Base-by-base conservation (phyloP, 2,888 invertebrate genomes). In the Salpingus planirostris region DNA sequence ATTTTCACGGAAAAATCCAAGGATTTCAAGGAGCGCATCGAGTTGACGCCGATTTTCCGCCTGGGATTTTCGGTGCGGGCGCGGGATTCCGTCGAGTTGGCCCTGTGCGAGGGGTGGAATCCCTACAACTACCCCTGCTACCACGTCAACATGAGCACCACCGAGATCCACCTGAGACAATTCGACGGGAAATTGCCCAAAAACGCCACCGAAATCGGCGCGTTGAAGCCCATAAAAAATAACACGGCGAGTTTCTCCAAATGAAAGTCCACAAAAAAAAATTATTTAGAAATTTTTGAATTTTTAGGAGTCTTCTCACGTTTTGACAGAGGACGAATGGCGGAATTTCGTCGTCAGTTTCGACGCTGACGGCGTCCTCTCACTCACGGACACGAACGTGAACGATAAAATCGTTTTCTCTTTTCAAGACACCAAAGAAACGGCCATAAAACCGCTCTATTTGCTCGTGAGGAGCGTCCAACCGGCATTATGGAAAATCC, bases 401-500 rank as follows among this genome's bases (percentile, higher is more conserved):
- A 50, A 57, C 33, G n/a, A n/a, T n/a, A 46, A 49, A 34, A 49
- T 43, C 3, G 33, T 57, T 8, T 45, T 61, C 15, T 47, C 52
- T 36, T 47, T 50, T 21, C 36, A 28, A 11, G 55, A 52, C 34
- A n/a, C n/a, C n/a, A n/a, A n/a, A n/a, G 34, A 40, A 4, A 42
- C 49, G 27, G 47, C 49, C 10, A 31, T 59, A 15, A 49, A 45
- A 13, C 55, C 57, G 1, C 42, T 46, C 13, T 60, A 55, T 43
- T 45, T 61, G 29, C 44, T 59, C 7, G 40, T 58, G 33, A 46
- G 54, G 27, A 62, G 59, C 32, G 31, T 39, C 15, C 36, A 49
- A 36, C 45, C 42, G 8, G 54, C 57, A 21, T 33, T 59, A 10
- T 62, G 62, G 62, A 62, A 60, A 47, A 46, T 60, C n/a, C 57